A percentile compares a stretch with the other conserved stretches of the same genome.
phyloP scores from a whole-genome alignment of 2,797 vertebrate species.

The Avahi laniger region DNA sequence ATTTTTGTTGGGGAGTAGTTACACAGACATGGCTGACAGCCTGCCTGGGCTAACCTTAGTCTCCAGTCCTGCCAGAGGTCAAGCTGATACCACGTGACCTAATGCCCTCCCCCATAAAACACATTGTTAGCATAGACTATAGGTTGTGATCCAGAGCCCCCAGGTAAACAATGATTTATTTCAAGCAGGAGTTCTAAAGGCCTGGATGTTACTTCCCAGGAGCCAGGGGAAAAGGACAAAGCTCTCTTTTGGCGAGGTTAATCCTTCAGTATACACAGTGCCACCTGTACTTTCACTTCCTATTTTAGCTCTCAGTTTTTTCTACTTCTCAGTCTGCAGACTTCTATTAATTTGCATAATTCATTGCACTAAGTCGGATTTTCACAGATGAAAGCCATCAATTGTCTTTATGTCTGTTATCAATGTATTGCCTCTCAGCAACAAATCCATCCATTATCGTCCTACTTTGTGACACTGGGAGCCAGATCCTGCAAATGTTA shows the following conservation, averaged over 20 bases:
- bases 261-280: background rate
- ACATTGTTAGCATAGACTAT: background rate
- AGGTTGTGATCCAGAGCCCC: background rate
- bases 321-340: background rate
- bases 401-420: background rate
- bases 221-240: background rate
- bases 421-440: background rate
- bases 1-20: background rate
- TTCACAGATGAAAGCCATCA: background rate
- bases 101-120: background rate
- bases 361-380: background rate
- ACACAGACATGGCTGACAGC: background rate
- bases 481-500: background rate
- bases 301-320: background rate
- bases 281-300: background rate
- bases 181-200: background rate
- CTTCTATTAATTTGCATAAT: background rate
- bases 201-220: background rate
- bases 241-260: background rate
- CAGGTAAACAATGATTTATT: background rate
- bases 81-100: background rate
- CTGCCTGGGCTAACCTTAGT: background rate
- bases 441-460: background rate
- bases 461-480: background rate
- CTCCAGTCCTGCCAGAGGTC: background rate